Base-by-base conservation (phyloP, 1,140 invertebrate genomes). In the Tetramorium alpestre region DNA sequence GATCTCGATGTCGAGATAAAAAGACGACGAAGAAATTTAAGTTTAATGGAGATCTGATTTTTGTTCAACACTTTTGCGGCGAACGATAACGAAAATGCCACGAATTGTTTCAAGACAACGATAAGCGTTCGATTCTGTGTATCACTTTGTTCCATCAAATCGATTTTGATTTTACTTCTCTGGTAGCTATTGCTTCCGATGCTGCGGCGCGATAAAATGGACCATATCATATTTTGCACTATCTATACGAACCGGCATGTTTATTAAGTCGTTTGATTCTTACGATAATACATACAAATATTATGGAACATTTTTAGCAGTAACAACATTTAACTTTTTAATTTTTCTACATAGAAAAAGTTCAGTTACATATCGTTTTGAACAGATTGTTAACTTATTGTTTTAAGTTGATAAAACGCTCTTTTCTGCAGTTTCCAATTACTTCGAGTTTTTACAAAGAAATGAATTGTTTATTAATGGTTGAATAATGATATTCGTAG, bases 91-190 rank as follows among this genome's bases (percentile, higher is more conserved):
- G 25, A 60, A 25, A 33, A 2, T 7, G n/a, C 18, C 44, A 54
- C 38, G 54, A 73, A 75, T 60, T 73, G 67, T 84, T 84, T 84
- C 25, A 69, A 25, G 25, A 58, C 47, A 47, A 73, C 67, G 80
- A 84, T 60, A 84, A 84, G 69, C 33, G 16, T 60, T 73, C 41
- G 69, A 84, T 84, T 49, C 6, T 54, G 18, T 7, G 38, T 84
- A 84, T 84, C 69, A 1, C 41, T 60, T 60, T 58, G n/a, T 58
- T 33, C 22, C 22, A 82, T 58, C 33, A 49, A 70, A 81, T 81
- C 54, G 25, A 56, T 60, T 82, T 72, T 25, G 25, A 18, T 41
- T 51, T 84, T 38, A 44, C n/a, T 38, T 73, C 25, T 38, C 47
- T 18, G 16, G 8, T 18, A n/a, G 22, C 22, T 56, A 73, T 82